A percentile compares a stretch with the other conserved stretches of the same genome.
Conservation (phyloP, 2,797 vertebrate genomes). For the Hippocampus kuda region DNA sequence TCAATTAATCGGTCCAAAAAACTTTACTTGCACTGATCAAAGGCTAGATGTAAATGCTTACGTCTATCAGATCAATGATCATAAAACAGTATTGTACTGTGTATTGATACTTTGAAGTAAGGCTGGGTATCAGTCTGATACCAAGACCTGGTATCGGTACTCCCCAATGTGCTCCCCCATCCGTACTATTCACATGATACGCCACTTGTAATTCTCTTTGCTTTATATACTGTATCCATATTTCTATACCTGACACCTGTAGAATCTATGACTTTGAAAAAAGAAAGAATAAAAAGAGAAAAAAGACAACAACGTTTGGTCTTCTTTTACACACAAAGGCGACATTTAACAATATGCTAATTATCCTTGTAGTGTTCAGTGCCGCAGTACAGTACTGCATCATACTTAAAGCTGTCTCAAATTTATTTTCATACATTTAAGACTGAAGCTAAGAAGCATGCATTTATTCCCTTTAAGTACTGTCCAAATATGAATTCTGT, state of each 20-base stretch:
- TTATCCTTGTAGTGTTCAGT: background rate
- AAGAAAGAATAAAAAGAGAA: background rate
- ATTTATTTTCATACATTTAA: constrained; percentile 1
- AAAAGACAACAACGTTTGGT: background rate
- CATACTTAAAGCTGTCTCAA: background rate
- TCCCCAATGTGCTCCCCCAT: too few species aligned
- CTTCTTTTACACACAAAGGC: background rate
- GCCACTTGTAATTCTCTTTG: background rate
- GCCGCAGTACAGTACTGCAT: background rate
- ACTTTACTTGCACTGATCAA: too few species aligned
- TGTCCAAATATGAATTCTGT: constrained; percentile 11
- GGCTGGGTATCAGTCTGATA: too few species aligned
- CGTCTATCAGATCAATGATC: too few species aligned
- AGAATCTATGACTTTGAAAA: background rate
- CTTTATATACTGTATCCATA: background rate
- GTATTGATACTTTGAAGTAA: too few species aligned
- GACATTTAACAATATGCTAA: background rate
- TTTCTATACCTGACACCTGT: background rate
- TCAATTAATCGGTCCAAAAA: too few species aligned
- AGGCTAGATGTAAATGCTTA: too few species aligned
- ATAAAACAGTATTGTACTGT: too few species aligned
- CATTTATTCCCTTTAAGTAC: background rate
- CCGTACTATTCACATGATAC: background rate
- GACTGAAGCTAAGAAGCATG: background rate
- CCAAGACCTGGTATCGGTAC: too few species aligned